Conservation (phyloP, 2,113 vertebrate species). For the Cinclus mexicanus region DNA sequence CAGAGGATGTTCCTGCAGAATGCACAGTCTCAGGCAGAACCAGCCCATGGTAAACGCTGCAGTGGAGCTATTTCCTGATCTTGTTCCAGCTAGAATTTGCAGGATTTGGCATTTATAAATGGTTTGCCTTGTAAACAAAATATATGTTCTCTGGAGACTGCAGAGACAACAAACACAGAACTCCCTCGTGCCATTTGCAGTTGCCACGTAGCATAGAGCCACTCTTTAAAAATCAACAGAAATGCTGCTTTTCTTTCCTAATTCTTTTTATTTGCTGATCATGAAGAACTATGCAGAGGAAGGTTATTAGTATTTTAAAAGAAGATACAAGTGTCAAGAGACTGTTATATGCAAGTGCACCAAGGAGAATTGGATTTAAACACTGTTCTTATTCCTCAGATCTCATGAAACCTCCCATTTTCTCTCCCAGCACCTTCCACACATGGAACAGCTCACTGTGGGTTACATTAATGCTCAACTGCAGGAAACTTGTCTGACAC, state of each 20-base stretch:
- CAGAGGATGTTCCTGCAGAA: neutral
- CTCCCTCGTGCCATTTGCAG: constrained; percentile 25
- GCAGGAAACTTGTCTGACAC: neutral
- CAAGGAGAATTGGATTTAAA: neutral
- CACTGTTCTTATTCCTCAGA: neutral
- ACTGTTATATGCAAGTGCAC: neutral
- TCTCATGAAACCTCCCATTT: neutral
- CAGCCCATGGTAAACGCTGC: neutral
- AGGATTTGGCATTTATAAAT: constrained; percentile 39
- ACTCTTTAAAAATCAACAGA: neutral
- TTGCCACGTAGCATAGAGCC: neutral
- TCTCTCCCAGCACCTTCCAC: neutral
- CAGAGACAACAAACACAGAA: constrained; percentile 31
- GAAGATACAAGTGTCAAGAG: neutral
- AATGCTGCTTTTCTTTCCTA: neutral
- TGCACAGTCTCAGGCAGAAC: neutral
- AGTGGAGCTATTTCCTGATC: constrained; percentile 11
- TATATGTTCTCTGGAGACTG: constrained; percentile 27
- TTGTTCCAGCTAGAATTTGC: constrained; percentile 32
- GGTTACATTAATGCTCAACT: neutral
- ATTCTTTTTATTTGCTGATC: neutral
- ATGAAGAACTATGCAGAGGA: neutral
- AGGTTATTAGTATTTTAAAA: constrained; percentile 30
- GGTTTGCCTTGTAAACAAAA: constrained; percentile 52
- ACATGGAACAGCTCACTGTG: accelerated